These are phyloP conservation scores for Drosophila elegans DNA, from an alignment of 1,140 invertebrate genomes.

Conservation along the genomic window DNA sequence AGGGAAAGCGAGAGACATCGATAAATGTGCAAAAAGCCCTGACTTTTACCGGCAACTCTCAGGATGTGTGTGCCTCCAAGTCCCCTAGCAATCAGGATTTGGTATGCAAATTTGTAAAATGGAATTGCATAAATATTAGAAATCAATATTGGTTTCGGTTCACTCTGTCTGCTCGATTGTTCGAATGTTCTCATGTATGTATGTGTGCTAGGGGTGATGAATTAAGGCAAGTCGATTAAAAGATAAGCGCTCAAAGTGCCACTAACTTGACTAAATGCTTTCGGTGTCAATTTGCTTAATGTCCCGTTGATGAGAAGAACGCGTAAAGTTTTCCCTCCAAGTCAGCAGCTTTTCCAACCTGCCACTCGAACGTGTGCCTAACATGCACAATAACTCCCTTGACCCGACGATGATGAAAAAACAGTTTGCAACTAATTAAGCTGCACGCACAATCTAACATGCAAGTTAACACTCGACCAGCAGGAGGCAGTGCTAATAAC, in stretches of 20 bases:
- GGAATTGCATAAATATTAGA: conserved; percentile 83
- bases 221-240: conserved; percentile 68
- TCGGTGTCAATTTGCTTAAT: conserved; percentile 75
- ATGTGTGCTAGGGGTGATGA: conserved; percentile 23
- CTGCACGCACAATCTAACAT: conserved; percentile 82
- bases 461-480: conserved; percentile 72
- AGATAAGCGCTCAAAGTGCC: conserved; percentile 54
- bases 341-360: conserved; percentile 7
- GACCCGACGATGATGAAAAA: conserved; percentile 69
- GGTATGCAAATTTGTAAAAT: conserved; percentile 81
- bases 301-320: conserved; percentile 27
- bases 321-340: conserved; percentile 30
- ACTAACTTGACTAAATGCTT: conserved; percentile 67
- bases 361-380: conserved; percentile 53
- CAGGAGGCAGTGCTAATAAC: conserved; percentile 18
- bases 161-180: not conserved
- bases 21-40: conserved; percentile 12
- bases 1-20: conserved; percentile 32
- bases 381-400: conserved; percentile 52
- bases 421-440: conserved; percentile 83
- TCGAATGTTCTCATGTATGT: not conserved
- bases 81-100: conserved; percentile 80
- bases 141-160: conserved; percentile 71
- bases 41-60: conserved; percentile 57
- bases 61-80: conserved; percentile 54